phyloP scores from a whole-genome alignment of 2,888 invertebrate species.

The Neoitamus cyanurus region DNA sequence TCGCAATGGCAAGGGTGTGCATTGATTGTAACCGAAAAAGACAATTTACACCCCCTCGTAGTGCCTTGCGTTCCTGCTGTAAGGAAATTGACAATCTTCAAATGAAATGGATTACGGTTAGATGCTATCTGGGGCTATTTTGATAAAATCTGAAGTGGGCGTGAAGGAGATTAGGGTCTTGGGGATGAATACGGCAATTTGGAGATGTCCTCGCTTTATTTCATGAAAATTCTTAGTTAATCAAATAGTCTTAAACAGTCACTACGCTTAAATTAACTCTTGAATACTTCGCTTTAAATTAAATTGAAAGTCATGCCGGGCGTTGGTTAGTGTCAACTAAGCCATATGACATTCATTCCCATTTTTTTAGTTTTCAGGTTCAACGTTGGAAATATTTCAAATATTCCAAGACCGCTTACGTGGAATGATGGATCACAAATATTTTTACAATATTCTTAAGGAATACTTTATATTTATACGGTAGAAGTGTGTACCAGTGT shows the following conservation, averaged over 20 bases:
- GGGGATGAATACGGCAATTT: neutral
- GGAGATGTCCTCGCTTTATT: neutral
- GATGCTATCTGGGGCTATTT: slow-evolving; percentile 16
- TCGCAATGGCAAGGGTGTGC: slow-evolving; percentile 37
- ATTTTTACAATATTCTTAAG: too few relatives aligned
- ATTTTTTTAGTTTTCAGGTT: too few relatives aligned
- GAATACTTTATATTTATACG: too few relatives aligned
- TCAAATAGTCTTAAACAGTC: neutral
- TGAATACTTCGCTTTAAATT: too few relatives aligned
- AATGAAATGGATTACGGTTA: slow-evolving; percentile 36
- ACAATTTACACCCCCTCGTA: slow-evolving; percentile 11
- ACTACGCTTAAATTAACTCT: too few relatives aligned
- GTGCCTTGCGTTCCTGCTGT: neutral
- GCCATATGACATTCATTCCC: too few relatives aligned
- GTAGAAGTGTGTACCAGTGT: too few relatives aligned
- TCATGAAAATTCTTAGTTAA: neutral
- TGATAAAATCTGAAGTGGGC: neutral
- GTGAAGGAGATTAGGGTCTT: neutral
- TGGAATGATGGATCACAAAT: too few relatives aligned
- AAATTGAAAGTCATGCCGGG: too few relatives aligned
- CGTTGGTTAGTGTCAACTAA: too few relatives aligned
- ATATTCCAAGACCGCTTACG: too few relatives aligned
- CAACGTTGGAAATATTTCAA: too few relatives aligned
- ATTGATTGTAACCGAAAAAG: slow-evolving; percentile 39
- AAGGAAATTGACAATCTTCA: slow-evolving; percentile 45